These are phyloP conservation scores for Myopa testacea DNA, from an alignment of 2,888 invertebrate genomes.

Conservation along the genomic window DNA sequence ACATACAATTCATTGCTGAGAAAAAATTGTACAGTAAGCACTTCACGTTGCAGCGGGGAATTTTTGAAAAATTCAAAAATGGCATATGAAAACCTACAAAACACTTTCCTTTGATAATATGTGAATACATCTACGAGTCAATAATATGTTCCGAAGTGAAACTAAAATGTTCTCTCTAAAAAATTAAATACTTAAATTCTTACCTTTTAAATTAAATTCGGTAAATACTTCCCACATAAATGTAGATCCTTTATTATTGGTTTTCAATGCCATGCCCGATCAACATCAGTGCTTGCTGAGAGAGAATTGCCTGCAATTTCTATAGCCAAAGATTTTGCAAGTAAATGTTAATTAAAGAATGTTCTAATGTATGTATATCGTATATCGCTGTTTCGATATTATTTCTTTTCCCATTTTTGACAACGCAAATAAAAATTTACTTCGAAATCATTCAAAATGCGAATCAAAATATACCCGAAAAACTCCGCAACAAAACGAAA, in stretches of 20 bases:
- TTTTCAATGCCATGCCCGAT: neutral
- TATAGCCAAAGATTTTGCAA: constrained; percentile 23
- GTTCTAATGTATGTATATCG: constrained; percentile 44
- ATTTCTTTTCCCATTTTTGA: constrained; percentile 68
- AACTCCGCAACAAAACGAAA: neutral
- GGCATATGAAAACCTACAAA: neutral
- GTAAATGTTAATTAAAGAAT: neutral
- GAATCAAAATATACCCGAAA: constrained; percentile 21
- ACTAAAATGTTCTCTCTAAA: too few species aligned
- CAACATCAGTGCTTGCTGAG: neutral
- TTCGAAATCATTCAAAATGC: constrained; percentile 39
- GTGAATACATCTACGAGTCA: neutral
- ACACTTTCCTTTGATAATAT: neutral
- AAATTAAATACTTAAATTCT: too few species aligned
- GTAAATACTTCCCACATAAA: neutral
- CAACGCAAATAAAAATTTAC: constrained; percentile 57
- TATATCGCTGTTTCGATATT: constrained; percentile 49
- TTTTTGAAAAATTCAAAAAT: constrained; percentile 1
- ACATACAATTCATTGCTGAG: neutral
- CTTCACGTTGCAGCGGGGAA: too few species aligned
- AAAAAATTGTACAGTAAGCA: constrained; percentile 13
- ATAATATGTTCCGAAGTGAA: neutral
- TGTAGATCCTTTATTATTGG: neutral
- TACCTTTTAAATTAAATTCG: too few species aligned
- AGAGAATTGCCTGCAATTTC: constrained; percentile 6